Percentiles rank a stretch among this genome's conserved stretches.
phyloP scores from a whole-genome alignment of 2,888 invertebrate species.

The Drosophila diplacantha region DNA sequence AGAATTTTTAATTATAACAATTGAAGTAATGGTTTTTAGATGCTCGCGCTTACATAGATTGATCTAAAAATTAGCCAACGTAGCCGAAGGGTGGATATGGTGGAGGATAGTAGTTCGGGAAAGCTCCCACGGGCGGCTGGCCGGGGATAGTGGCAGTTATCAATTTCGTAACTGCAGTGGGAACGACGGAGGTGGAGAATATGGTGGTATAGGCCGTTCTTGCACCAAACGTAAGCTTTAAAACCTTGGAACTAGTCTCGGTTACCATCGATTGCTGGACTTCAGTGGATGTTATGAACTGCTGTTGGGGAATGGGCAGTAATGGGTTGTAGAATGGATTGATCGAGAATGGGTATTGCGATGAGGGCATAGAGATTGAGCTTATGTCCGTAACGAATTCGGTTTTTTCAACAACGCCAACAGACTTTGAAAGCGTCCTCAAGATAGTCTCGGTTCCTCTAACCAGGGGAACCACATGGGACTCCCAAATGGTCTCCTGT shows the following conservation, averaged over 20 bases:
- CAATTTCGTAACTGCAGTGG: slow-evolving; percentile 89
- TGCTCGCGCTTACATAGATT: slow-evolving; percentile 20
- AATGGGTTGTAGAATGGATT: slow-evolving; percentile 77
- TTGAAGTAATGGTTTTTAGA: slow-evolving; percentile 22
- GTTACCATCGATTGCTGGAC: slow-evolving; percentile 88
- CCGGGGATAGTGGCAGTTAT: slow-evolving; percentile 88
- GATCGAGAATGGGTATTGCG: slow-evolving; percentile 74
- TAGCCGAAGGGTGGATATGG: slow-evolving; percentile 87
- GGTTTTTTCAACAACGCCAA: slow-evolving; percentile 88
- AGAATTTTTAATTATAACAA: slow-evolving; percentile 18
- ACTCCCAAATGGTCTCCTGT: slow-evolving; percentile 88
- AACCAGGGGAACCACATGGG: slow-evolving; percentile 88
- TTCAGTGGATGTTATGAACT: slow-evolving; percentile 89
- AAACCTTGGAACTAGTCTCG: slow-evolving; percentile 87
- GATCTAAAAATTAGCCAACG: slow-evolving; percentile 80
- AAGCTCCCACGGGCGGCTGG: slow-evolving; percentile 81
- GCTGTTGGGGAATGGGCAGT: slow-evolving; percentile 82
- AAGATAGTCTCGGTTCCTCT: slow-evolving; percentile 86
- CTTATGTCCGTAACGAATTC: slow-evolving; percentile 88
- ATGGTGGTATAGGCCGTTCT: slow-evolving; percentile 92
- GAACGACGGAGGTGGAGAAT: slow-evolving; percentile 89
- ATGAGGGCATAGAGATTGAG: slow-evolving; percentile 81
- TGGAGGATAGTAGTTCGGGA: slow-evolving; percentile 87
- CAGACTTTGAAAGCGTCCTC: slow-evolving; percentile 87
- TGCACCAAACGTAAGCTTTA: slow-evolving; percentile 93